Percentiles rank a stretch among this genome's conserved stretches.
These are phyloP conservation scores for Bruchidius siliquastri DNA, from an alignment of 2,888 invertebrate species.

Conservation along the genomic window DNA sequence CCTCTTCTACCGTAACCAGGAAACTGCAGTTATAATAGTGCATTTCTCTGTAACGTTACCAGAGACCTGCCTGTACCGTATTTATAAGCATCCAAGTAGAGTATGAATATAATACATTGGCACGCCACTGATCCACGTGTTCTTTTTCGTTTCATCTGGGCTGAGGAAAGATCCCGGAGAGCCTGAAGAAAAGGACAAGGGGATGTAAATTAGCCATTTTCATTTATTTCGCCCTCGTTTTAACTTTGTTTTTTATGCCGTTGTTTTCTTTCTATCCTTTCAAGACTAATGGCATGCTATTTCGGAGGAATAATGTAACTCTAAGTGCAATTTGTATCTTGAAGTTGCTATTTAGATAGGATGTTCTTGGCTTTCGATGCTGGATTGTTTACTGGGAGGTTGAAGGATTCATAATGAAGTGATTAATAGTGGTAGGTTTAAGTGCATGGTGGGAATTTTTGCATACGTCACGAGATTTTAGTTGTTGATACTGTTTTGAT, in stretches of 20 bases:
- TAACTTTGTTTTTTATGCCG: constrained; percentile 37
- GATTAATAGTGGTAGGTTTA: constrained; percentile 5
- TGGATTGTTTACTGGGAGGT: constrained; percentile 11
- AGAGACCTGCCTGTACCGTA: no score
- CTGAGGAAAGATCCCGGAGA: constrained; percentile 16
- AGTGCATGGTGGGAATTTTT: background rate
- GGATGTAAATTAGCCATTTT: constrained; percentile 47
- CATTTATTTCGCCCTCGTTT: constrained; percentile 44
- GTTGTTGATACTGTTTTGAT: background rate
- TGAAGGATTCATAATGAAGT: constrained; percentile 7
- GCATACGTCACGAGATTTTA: background rate
- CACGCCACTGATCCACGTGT: constrained; percentile 6
- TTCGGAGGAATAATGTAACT: constrained; percentile 41
- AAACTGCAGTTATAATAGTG: no score
- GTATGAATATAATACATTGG: background rate
- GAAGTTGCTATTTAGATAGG: constrained; percentile 4
- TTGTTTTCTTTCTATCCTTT: constrained; percentile 32
- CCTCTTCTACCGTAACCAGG: no score
- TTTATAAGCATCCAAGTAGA: no score
- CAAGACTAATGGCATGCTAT: constrained; percentile 42
- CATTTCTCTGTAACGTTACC: no score
- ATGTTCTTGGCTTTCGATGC: constrained; percentile 11
- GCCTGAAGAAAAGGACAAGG: constrained; percentile 34
- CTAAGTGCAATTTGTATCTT: constrained; percentile 42
- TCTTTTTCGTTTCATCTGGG: constrained; percentile 18